Evolutionary conservation across 2,888 invertebrate genomes (phyloP).

Genomic region (Reticulitermes lucifugus): DNA sequence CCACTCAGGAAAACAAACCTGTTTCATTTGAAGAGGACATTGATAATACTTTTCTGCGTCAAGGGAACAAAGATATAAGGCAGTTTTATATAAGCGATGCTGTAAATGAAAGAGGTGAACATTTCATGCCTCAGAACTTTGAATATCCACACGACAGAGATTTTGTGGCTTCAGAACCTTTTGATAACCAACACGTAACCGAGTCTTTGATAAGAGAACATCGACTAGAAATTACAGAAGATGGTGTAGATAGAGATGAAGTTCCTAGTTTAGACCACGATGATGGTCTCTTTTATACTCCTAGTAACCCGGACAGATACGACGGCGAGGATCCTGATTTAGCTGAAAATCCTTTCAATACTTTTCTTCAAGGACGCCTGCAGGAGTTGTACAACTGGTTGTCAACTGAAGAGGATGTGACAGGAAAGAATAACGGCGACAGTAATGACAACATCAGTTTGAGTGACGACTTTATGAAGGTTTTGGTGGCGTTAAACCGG

Average conservation of each 20-base stretch:
- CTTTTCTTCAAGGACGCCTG: conserved; percentile 67
- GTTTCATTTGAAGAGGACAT: background rate
- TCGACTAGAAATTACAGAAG: background rate
- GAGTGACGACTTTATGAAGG: conserved; percentile 39
- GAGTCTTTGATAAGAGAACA: background rate
- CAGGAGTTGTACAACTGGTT: conserved; percentile 69
- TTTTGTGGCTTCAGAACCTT: background rate
- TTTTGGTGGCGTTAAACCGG: conserved; percentile 67
- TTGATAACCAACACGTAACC: conserved; percentile 54
- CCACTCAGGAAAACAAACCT: background rate
- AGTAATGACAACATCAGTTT: conserved; percentile 7
- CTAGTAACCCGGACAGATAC: conserved; percentile 57
- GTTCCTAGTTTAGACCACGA: conserved; percentile 1
- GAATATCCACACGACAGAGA: conserved; percentile 26
- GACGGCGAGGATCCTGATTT: conserved; percentile 61
- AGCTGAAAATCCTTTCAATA: conserved; percentile 64
- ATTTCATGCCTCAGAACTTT: conserved; percentile 22
- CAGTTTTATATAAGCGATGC: background rate
- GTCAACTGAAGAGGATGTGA: conserved; percentile 63
- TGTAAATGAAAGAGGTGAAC: background rate
- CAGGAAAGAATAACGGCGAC: conserved; percentile 21
- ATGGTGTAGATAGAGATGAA: background rate
- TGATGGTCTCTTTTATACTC: background rate
- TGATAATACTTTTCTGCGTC: background rate
- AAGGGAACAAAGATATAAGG: background rate